Percentiles rank a stretch among this genome's conserved stretches.
These are phyloP conservation scores for Rhadinocentrus ornatus DNA, from an alignment of 2,797 vertebrate species.

Conservation along the genomic window DNA sequence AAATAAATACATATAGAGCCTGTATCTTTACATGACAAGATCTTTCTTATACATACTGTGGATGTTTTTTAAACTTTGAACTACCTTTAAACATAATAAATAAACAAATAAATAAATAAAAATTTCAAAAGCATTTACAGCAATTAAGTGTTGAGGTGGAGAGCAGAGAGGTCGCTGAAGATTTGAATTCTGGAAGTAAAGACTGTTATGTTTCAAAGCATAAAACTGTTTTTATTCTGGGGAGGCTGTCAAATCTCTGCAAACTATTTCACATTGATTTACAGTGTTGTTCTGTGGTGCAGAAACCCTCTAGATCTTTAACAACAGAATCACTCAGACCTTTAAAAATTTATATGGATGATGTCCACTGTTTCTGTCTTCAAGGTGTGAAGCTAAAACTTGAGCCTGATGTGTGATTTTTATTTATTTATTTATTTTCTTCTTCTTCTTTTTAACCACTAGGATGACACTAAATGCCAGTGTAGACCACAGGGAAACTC, in stretches of 20 bases:
- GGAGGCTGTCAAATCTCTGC: constrained; percentile 17
- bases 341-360: constrained; percentile 12
- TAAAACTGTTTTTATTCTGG: constrained; percentile 15
- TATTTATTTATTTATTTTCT: no score
- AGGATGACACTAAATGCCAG: neutral
- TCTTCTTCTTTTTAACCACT: neutral
- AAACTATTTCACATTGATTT: constrained; percentile 38
- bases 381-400: constrained; percentile 1
- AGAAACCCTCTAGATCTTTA: constrained; percentile 11
- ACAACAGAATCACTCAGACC: neutral
- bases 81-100: no score
- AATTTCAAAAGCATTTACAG: neutral
- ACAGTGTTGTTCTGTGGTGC: constrained; percentile 14
- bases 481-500: constrained; percentile 7
- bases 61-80: neutral
- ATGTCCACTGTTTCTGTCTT: neutral
- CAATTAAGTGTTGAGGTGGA: neutral
- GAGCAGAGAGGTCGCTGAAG: constrained; percentile 17
- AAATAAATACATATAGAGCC: neutral
- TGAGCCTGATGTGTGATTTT: constrained; percentile 4
- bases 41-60: neutral
- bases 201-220: constrained; percentile 29
- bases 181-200: constrained; percentile 21
- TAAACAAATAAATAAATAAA: neutral
- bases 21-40: neutral